A percentile compares a stretch with the other conserved stretches of the same genome.
phyloP scores from a whole-genome alignment of 1,140 invertebrate species.

The Zaprionus vittiger region DNA sequence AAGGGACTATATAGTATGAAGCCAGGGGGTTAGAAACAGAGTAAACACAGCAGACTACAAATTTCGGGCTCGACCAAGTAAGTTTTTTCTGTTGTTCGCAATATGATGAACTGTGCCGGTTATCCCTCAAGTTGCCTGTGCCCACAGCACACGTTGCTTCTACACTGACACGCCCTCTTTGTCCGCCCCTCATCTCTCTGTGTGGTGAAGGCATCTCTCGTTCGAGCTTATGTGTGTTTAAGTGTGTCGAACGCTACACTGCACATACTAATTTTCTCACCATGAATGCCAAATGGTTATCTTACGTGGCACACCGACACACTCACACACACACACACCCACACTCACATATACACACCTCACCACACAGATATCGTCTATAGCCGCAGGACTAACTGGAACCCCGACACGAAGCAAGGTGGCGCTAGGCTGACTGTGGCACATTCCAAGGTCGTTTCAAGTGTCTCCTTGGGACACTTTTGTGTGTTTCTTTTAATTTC shows the following conservation, averaged over 20 bases:
- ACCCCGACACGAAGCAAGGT: neutral
- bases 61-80: conserved; percentile 3
- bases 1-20: neutral
- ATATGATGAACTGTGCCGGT: conserved; percentile 28
- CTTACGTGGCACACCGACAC: conserved; percentile 27
- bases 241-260: conserved; percentile 29
- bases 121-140: neutral
- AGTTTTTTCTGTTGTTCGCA: neutral
- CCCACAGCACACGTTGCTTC: neutral
- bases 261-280: conserved; percentile 44
- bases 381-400: neutral
- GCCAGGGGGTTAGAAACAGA: neutral
- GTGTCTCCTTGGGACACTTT: conserved; percentile 55
- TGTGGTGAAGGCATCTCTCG: neutral
- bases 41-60: conserved; percentile 4
- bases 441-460: conserved; percentile 49
- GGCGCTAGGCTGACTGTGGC: neutral
- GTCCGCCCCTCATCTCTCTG: neutral
- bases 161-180: neutral
- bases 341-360: neutral
- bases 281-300: conserved; percentile 39
- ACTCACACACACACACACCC: neutral
- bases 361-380: neutral
- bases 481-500: conserved; percentile 48
- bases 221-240: conserved; percentile 16